Evolutionary conservation across 2,113 vertebrate genomes (phyloP).

Genomic region (Leuciscus idus): DNA sequence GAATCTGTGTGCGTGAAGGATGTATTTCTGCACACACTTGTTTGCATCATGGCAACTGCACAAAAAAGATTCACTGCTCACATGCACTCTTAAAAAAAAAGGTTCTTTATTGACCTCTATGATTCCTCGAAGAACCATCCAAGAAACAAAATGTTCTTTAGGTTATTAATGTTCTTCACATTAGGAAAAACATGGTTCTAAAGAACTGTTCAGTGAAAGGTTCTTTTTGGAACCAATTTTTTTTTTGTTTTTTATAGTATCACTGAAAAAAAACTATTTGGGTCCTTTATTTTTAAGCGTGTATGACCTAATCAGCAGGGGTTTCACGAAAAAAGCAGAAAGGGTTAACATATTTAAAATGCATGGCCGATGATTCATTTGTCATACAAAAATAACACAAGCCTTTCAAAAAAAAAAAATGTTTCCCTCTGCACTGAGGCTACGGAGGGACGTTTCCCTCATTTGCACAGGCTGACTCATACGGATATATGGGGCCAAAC

Average conservation of each 20-base stretch:
- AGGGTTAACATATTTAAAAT: conserved; percentile 47
- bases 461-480: conserved; percentile 58
- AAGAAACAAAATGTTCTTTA: neutral
- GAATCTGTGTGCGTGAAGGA: neutral
- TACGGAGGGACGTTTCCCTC: conserved; percentile 53
- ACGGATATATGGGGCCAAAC: conserved; percentile 14
- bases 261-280: neutral
- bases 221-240: neutral
- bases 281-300: neutral
- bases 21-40: neutral
- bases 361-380: conserved; percentile 53
- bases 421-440: conserved; percentile 31
- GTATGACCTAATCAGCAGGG: neutral
- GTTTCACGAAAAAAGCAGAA: neutral
- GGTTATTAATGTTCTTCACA: too few relatives aligned
- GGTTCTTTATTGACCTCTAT: neutral
- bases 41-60: neutral
- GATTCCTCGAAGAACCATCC: neutral
- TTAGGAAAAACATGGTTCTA: too few relatives aligned
- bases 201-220: neutral
- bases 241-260: too few relatives aligned
- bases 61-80: neutral
- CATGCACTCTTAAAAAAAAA: neutral
- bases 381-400: conserved; percentile 54
- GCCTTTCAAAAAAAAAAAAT: conserved; percentile 20